Base-by-base conservation (phyloP, 2,888 invertebrate species). In the Microctonus hyperodae region DNA sequence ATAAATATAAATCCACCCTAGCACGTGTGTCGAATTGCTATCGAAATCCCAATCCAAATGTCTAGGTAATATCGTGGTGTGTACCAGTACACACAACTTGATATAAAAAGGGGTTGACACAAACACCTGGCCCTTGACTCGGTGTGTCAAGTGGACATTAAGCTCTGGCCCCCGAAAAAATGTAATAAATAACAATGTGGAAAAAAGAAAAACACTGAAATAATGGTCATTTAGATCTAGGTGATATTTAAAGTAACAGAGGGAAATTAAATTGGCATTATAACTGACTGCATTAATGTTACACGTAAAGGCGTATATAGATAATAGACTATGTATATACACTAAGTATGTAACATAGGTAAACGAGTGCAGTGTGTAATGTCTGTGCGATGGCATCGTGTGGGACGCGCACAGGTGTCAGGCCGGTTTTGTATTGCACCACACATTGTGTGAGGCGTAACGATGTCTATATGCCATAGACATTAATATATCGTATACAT, bases 191-290 rank as follows among this genome's bases (percentile, higher is more conserved):
- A 73, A 72, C 69, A 77, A 74, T 20, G 16, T 1, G 28, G 40
- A 23, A 44, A 40, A 31, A 57, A 48, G 31, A 56, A 64, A 40
- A 22, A 22, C 22, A 28, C 20, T 22, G 40, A 44, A n/a, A n/a
- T n/a, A n/a, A 28, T 62, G 53, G 28, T 62, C 56, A 66, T 66
- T 61, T 71, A 74, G 74, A 72, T 71, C 72, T 71, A 73, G 74
- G 72, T 70, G 74, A 61, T 65, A 65, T 55, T 66, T n/a, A n/a
- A n/a, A n/a, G n/a, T 51, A 23, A 16, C 57, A 35, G 31, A 48
- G 64, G 69, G 75, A 76, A 81, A 81, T 81, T 80, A 81, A 81
- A 81, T 80, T 77, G 77, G 76, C 77, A 78, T 80, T 79, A 78
- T 75, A 76, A 74, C 69, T 72, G 73, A 75, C 75, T 78, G 69